Evolutionary conservation across 2,888 invertebrate species (phyloP).

Genomic region (Callosobruchus maculatus): DNA sequence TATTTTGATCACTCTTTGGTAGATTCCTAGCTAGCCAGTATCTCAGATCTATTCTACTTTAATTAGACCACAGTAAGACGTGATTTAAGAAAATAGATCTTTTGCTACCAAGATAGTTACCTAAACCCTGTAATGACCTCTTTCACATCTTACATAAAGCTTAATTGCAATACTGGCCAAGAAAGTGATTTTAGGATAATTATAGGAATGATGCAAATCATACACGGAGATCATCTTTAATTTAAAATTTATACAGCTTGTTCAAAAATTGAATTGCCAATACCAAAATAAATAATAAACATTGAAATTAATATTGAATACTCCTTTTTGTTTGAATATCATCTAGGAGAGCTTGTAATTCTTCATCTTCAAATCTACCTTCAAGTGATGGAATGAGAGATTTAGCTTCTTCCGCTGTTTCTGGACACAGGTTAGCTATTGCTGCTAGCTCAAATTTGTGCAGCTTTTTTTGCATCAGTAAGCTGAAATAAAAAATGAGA

Average conservation of each 20-base stretch:
- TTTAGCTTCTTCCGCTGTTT: slow-evolving; percentile 97
- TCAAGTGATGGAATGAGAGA: slow-evolving; percentile 95
- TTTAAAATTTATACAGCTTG: background rate
- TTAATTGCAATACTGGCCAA: no score
- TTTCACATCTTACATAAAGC: no score
- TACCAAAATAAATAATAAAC: background rate
- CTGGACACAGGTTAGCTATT: slow-evolving; percentile 96
- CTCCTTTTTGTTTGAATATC: slow-evolving; percentile 98
- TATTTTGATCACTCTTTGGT: no score
- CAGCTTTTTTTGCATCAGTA: slow-evolving; percentile 88
- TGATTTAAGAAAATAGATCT: no score
- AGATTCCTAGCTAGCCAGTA: no score
- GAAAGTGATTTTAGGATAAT: no score
- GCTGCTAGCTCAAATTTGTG: slow-evolving; percentile 99
- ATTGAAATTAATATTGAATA: slow-evolving; percentile 80
- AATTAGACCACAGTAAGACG: no score
- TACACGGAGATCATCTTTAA: background rate
- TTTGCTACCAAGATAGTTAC: no score
- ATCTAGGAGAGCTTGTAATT: slow-evolving; percentile 91
- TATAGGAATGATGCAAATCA: background rate
- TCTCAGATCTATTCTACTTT: no score
- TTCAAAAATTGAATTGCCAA: background rate
- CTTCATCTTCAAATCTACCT: slow-evolving; percentile 97
- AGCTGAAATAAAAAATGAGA: slow-evolving; percentile 54
- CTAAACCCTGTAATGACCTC: no score